Conservation (phyloP, 1,140 invertebrate genomes). For the Drosophila athabasca region DNA sequence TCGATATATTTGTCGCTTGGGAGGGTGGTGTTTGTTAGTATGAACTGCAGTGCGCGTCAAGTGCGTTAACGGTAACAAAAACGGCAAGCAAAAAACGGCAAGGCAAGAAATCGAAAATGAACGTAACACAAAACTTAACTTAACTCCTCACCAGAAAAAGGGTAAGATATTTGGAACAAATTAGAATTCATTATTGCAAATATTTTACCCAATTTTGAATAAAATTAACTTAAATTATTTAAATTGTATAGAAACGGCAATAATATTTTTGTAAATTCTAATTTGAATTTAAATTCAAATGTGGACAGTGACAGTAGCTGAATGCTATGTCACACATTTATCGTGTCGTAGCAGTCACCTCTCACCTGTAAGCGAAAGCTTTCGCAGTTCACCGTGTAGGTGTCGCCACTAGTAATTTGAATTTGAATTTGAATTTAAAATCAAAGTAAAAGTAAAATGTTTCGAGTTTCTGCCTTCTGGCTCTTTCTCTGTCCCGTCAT, state of each 20-base stretch:
- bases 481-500: too few species aligned
- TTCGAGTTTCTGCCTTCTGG: too few species aligned
- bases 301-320: neutral
- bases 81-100: conserved; percentile 40
- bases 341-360: conserved; percentile 5
- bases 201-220: too few species aligned
- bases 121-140: neutral
- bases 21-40: conserved; percentile 84
- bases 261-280: too few species aligned
- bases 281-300: conserved; percentile 1
- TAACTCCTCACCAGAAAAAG: too few species aligned
- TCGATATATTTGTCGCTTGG: conserved; percentile 65
- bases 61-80: conserved; percentile 73
- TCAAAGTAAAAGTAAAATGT: neutral
- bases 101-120: conserved; percentile 27
- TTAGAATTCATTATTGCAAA: too few species aligned
- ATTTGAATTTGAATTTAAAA: neutral
- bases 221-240: too few species aligned
- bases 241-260: too few species aligned
- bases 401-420: neutral
- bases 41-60: conserved; percentile 78
- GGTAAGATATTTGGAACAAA: too few species aligned
- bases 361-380: neutral
- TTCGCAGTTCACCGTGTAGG: too few species aligned
- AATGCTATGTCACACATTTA: neutral